These are phyloP conservation scores for Parnassius mnemosyne DNA, from an alignment of 2,888 invertebrate species.

Conservation along the genomic window DNA sequence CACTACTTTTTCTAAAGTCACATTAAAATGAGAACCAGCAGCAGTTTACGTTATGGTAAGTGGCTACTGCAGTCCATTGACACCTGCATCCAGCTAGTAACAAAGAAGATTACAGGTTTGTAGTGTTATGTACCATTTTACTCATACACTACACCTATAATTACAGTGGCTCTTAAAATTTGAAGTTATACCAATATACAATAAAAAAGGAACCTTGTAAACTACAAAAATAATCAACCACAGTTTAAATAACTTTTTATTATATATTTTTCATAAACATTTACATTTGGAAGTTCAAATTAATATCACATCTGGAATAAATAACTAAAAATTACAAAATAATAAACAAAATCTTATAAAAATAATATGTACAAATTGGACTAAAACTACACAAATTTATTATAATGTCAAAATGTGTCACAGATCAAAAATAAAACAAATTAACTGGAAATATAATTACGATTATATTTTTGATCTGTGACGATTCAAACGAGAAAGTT, in stretches of 20 bases:
- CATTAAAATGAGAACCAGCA: neutral
- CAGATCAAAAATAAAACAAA: slow-evolving; percentile 1
- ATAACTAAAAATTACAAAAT: slow-evolving; percentile 31
- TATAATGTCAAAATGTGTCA: neutral
- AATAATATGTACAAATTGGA: slow-evolving; percentile 18
- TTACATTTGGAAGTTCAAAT: slow-evolving; percentile 31
- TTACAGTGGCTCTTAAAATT: too few relatives aligned
- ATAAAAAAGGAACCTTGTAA: too few relatives aligned
- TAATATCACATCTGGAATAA: slow-evolving; percentile 54
- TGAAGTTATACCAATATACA: too few relatives aligned
- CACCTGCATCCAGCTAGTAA: too few relatives aligned
- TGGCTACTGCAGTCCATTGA: neutral
- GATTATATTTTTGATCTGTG: too few relatives aligned
- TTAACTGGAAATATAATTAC: too few relatives aligned
- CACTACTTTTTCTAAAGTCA: too few relatives aligned
- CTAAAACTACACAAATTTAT: slow-evolving; percentile 6
- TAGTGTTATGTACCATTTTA: too few relatives aligned
- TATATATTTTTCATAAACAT: slow-evolving; percentile 12
- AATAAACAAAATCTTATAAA: slow-evolving; percentile 19
- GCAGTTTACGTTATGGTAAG: neutral
- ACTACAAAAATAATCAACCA: too few relatives aligned
- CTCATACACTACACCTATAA: too few relatives aligned
- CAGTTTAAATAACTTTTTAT: neutral
- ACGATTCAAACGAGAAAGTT: too few relatives aligned
- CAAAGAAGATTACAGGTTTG: too few relatives aligned